phyloP scores from a whole-genome alignment of 2,113 vertebrate species.

The Nyctibius bracteatus region DNA sequence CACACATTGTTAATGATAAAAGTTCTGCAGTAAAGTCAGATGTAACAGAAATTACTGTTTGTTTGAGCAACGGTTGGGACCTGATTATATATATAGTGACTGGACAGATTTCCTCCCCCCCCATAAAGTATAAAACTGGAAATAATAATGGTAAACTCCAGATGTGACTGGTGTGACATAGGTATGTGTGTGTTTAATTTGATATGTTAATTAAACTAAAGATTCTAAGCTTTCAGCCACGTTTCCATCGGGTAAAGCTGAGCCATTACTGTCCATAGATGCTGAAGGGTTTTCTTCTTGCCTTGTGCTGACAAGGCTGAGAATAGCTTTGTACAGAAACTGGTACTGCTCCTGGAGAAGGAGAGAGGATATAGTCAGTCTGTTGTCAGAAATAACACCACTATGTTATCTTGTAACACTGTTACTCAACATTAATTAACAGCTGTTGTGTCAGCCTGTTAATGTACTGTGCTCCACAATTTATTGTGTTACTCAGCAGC shows the following conservation, averaged over 20 bases:
- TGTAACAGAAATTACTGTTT: conserved; percentile 38
- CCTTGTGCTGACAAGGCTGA: conserved; percentile 89
- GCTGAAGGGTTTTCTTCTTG: conserved; percentile 85
- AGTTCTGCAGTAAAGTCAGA: conserved; percentile 67
- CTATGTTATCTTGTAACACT: not conserved
- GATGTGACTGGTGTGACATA: not conserved
- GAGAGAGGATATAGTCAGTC: not conserved
- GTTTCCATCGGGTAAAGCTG: conserved; percentile 77
- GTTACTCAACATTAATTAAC: not conserved
- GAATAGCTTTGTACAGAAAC: conserved; percentile 94
- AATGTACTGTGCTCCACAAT: not conserved
- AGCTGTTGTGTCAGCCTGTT: not conserved
- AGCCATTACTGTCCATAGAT: conserved; percentile 85
- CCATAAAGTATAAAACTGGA: conserved; percentile 34
- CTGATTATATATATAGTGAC: conserved; percentile 26
- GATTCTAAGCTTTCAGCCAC: conserved; percentile 90
- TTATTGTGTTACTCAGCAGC: not conserved
- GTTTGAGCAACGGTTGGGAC: conserved; percentile 15
- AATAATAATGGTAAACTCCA: conserved; percentile 21
- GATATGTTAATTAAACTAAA: conserved; percentile 79
- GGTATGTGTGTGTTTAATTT: not conserved
- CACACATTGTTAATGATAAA: conserved; percentile 83
- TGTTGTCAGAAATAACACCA: not conserved
- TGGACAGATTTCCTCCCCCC: not conserved
- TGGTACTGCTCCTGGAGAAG: conserved; percentile 89